Evolutionary conservation across 2,797 vertebrate species (phyloP), one percentile per base, ranked within the genome.

Genomic region (Ceyx erithaca): DNA sequence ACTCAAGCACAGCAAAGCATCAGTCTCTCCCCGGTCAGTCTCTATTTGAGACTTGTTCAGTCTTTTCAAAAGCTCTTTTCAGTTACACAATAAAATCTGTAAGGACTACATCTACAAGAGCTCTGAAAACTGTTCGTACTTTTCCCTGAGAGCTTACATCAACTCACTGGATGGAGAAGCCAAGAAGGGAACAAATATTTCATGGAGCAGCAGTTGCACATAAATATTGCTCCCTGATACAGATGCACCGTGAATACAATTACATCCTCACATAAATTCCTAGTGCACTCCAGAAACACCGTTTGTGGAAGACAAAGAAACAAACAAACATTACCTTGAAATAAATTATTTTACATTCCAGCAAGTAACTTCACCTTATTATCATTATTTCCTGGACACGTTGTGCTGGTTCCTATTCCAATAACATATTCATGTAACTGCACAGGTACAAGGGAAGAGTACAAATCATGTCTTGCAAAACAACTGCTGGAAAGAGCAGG

Each of bases 41-140:
- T 55, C 5, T 67, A 30, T 40, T 51, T 45, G 52, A 82, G 57
- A 67, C 16, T 81, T 67, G 10, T 22, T 88, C 64, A 66, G 5
- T 41, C 59, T 83, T 68, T 79, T 80, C 77, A 91, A 81, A 86
- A 92, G 62, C 90, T 79, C 86, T 79, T 83, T 87, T 59, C 67
- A 78, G 58, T 55, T 19, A 62, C 25, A 54, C 66, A 78, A 75
- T 61, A 75, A 87, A 55, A 26, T 40, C 63, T 31, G 41, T 25
- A 59, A 62, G 51, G 75, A 69, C 49, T 40, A 0, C 11, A 51
- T 25, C 51, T 31, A 73, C 49, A 84, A 59, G 20, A 76, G 83
- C 66, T 87, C 31, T 80, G 59, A 90, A 93, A 83, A 85, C 22
- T 52, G 48, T 67, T 16, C 12, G 3, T 51, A 19, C 54, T 69